Evolutionary conservation across 53 echinoderm and acorn worm species (phyloP).

Genomic region (Antedon mediterranea): DNA sequence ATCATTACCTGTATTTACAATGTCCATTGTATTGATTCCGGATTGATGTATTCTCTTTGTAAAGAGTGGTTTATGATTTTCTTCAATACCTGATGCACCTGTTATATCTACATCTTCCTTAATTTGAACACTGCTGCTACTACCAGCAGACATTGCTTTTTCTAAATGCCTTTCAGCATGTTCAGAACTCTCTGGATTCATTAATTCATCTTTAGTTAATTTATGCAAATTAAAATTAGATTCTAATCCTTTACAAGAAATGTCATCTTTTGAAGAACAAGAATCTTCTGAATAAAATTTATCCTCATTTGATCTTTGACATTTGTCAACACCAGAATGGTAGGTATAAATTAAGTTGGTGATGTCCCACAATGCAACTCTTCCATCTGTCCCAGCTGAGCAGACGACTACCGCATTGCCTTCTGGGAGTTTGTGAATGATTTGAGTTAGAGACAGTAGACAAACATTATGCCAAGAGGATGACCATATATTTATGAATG

Average conservation of each 20-base stretch:
- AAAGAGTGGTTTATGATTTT: background rate
- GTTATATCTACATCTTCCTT: background rate
- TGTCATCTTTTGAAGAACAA: background rate
- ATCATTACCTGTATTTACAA: background rate
- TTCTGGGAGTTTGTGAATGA: constrained; percentile 5
- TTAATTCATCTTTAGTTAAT: background rate
- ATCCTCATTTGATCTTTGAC: background rate
- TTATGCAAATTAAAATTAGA: background rate
- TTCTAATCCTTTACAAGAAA: background rate
- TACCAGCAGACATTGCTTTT: no score
- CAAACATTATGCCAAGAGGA: constrained; percentile 22
- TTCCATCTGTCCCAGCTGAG: constrained; percentile 43
- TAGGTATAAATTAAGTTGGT: background rate
- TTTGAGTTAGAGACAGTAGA: constrained; percentile 9
- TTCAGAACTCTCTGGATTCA: background rate
- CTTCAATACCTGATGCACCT: background rate
- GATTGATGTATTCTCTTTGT: constrained; percentile 17
- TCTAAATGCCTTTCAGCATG: no score
- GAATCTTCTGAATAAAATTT: background rate
- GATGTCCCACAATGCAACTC: constrained; percentile 36
- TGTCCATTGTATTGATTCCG: constrained; percentile 23
- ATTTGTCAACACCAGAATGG: background rate
- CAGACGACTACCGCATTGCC: constrained; percentile 22
- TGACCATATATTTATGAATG: constrained; percentile 1
- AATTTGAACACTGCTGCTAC: background rate